Conservation (phyloP, 1,140 invertebrate species). For the Neodiprion virginianus region DNA sequence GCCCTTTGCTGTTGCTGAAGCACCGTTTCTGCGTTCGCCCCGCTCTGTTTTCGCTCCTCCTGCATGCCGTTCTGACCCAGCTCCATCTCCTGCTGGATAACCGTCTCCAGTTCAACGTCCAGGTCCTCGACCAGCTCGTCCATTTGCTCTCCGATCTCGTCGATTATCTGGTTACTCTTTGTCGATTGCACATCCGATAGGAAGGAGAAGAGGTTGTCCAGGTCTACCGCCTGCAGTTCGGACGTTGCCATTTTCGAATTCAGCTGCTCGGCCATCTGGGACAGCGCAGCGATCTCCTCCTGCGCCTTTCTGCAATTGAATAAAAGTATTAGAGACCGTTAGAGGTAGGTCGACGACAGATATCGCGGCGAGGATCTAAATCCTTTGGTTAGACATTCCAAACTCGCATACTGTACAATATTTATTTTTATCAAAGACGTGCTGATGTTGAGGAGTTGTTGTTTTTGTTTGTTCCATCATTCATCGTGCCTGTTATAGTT, state of each 20-base stretch:
- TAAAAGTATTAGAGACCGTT: neutral
- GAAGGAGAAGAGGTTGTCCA: constrained; percentile 94
- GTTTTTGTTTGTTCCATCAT: too few relatives aligned
- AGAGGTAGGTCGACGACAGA: too few relatives aligned
- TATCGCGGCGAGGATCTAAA: too few relatives aligned
- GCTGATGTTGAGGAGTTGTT: too few relatives aligned
- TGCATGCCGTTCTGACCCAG: constrained; percentile 52
- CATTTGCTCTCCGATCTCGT: constrained; percentile 87
- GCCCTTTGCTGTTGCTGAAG: constrained; percentile 34
- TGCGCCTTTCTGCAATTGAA: constrained; percentile 71
- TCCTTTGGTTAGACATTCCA: too few relatives aligned
- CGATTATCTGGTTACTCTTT: constrained; percentile 71
- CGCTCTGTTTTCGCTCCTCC: constrained; percentile 50
- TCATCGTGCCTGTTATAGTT: too few relatives aligned
- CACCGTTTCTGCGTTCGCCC: constrained; percentile 52
- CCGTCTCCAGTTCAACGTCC: constrained; percentile 73
- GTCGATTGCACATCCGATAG: constrained; percentile 81
- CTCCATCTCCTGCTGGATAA: constrained; percentile 66
- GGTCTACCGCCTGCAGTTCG: constrained; percentile 76
- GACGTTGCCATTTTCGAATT: constrained; percentile 68
- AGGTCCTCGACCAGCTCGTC: constrained; percentile 81
- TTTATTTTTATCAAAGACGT: too few relatives aligned
- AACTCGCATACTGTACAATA: too few relatives aligned
- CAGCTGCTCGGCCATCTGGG: constrained; percentile 79
- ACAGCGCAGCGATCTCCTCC: constrained; percentile 77